Conservation (phyloP, 2,797 vertebrate species). For the Sardinella longiceps region DNA sequence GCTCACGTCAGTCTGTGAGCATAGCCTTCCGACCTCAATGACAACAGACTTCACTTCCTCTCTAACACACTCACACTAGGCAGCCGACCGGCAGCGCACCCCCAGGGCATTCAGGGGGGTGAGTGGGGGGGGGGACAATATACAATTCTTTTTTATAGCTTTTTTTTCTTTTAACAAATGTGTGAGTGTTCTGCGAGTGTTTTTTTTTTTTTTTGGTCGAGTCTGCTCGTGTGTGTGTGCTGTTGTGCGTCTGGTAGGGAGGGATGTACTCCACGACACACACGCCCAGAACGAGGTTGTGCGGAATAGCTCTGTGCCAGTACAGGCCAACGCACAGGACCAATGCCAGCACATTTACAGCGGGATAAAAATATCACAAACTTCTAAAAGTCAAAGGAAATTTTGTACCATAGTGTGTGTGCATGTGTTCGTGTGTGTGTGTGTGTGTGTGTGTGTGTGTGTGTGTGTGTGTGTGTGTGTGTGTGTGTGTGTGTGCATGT, state of each 20-base stretch:
- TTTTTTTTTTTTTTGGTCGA: too few species aligned
- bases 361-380: too few species aligned
- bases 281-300: not conserved
- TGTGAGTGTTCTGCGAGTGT: not conserved
- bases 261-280: not conserved
- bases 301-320: not conserved
- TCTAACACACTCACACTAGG: not conserved
- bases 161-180: not conserved
- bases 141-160: not conserved
- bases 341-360: not conserved
- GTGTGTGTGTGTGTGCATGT: too few species aligned
- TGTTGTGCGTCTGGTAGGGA: not conserved
- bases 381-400: too few species aligned
- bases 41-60: not conserved
- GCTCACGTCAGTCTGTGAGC: not conserved
- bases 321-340: not conserved
- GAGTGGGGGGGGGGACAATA: too few species aligned
- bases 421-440: too few species aligned
- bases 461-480: too few species aligned
- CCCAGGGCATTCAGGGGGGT: too few species aligned
- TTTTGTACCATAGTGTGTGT: too few species aligned
- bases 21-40: not conserved
- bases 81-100: not conserved
- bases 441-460: too few species aligned
- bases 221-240: too few species aligned